Base-by-base conservation (phyloP, 2,888 invertebrate species). In the Papilio protenor region DNA sequence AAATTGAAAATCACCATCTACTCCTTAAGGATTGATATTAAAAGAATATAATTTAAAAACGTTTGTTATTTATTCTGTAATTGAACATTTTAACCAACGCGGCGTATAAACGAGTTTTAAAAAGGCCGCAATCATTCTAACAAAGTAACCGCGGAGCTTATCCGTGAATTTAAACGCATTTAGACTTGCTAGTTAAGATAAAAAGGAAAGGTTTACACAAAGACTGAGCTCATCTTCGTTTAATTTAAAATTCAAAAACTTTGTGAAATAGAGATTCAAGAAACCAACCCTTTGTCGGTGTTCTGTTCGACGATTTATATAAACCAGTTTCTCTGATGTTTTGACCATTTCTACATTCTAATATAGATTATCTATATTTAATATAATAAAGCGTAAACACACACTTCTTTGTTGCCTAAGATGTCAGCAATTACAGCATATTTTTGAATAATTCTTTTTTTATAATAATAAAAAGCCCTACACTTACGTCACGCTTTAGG, bases 51-150 rank as follows among this genome's bases (percentile, higher is more conserved):
- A 23, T 49, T 71, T 14, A 18, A 49, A 49, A 23, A 57, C 55
- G 8, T 40, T 40, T 1, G 40, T 40, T 40, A 40, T 40, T 40
- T 8, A 57, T 59, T 73, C 59, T 59, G 57, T 73, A 74, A 49
- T 64, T 66, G 52, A 66, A 49, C 61, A 11, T 52, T 59, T 71
- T 71, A 71, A 49, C 21, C 71, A 21, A 21, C 18, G 61, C 11
- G 14, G 61, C 33, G 70, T 40, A 59, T 61, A 57, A 76, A 61
- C 59, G 76, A 76, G 76, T 61, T 69, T 75, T 75, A 40, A 75
- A 75, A 69, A 72, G 70, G 21, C 71, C 71, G 59, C 71, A 76
- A 76, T 76, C 71, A 71, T 71, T 76, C 27, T 33, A 76, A 76
- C 71, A 61, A 76, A 76, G 76, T 47, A 59, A 76, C 76, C 76